Percentiles rank a stretch among this genome's conserved stretches.
Conservation (phyloP, 2,113 vertebrate species). For the Rhabdornis inornatus region DNA sequence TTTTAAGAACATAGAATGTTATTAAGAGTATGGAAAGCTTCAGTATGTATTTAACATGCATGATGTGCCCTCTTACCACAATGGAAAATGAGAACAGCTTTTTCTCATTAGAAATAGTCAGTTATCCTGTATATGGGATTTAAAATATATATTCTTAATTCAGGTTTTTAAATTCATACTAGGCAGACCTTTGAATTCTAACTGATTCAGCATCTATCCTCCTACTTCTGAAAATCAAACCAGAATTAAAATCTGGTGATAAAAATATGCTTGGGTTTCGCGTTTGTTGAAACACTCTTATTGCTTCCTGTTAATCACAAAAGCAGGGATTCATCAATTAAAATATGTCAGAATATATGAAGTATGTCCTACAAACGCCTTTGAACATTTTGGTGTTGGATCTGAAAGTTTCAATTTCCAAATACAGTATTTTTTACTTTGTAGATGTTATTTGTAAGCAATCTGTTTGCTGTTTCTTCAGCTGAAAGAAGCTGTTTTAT, state of each 20-base stretch:
- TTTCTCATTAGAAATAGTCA: slow-evolving; percentile 11
- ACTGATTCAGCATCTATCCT: background rate
- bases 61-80: slow-evolving; percentile 42
- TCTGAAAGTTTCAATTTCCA: background rate
- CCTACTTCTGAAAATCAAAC: background rate
- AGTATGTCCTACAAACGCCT: background rate
- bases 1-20: slow-evolving; percentile 24
- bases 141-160: background rate
- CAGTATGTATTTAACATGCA: slow-evolving; percentile 31
- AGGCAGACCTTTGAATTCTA: background rate
- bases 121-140: background rate
- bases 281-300: background rate
- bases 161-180: background rate
- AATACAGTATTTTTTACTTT: background rate
- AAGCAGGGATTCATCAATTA: background rate
- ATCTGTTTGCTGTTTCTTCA: background rate
- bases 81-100: slow-evolving; percentile 13
- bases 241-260: background rate
- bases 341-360: background rate
- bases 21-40: background rate
- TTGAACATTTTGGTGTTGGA: background rate
- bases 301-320: background rate
- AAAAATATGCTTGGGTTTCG: background rate
- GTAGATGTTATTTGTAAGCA: background rate
- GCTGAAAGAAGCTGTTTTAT: background rate